Conservation (phyloP, 2,113 vertebrate genomes). For the Alouatta palliata region DNA sequence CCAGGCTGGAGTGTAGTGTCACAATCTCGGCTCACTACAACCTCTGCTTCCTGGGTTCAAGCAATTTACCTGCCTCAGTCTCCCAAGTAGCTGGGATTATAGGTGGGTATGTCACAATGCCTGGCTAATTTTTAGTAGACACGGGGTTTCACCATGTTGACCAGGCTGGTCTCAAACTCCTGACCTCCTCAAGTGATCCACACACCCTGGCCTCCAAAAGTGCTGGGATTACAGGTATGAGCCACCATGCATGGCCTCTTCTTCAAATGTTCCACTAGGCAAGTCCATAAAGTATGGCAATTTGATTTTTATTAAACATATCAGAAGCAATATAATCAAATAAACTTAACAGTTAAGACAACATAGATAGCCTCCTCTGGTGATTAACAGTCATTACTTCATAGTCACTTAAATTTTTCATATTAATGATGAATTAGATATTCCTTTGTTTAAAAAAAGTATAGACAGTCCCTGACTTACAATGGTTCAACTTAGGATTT, state of each 20-base stretch:
- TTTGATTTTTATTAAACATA: constrained; percentile 4
- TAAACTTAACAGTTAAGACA: constrained; percentile 10
- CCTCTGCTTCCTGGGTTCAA: too few species aligned
- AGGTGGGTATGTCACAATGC: fast-evolving
- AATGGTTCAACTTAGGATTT: not conserved
- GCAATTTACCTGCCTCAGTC: too few species aligned
- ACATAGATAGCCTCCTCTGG: not conserved
- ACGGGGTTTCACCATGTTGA: too few species aligned
- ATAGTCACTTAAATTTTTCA: not conserved
- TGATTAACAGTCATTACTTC: not conserved
- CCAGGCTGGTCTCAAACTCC: too few species aligned
- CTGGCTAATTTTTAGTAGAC: too few species aligned
- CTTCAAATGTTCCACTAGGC: not conserved
- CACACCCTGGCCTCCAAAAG: too few species aligned
- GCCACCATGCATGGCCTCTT: not conserved
- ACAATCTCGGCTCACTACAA: too few species aligned
- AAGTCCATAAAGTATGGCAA: not conserved
- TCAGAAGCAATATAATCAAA: constrained; percentile 34
- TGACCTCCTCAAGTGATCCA: too few species aligned
- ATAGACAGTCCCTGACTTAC: not conserved
- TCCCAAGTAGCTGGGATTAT: too few species aligned
- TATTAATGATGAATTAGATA: not conserved
- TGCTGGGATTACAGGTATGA: too few species aligned
- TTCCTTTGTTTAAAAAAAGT: not conserved
- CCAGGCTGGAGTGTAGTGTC: too few species aligned